phyloP scores from a whole-genome alignment of 2,888 invertebrate genomes.

The Athrips mouffetella region DNA sequence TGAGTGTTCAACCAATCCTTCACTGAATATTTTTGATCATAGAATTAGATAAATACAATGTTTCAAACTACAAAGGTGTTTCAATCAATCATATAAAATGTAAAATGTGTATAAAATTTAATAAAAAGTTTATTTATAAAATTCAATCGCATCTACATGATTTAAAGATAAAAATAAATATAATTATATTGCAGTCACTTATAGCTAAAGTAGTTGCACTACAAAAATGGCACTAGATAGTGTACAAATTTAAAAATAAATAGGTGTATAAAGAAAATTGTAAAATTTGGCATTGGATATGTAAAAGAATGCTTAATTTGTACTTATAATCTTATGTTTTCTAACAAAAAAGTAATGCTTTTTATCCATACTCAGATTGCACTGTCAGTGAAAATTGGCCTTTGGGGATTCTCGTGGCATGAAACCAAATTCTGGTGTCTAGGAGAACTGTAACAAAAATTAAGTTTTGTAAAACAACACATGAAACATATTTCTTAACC shows the following conservation, averaged over 20 bases:
- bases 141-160: no score
- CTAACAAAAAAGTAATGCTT: slow-evolving; percentile 17
- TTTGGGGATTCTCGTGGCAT: slow-evolving; percentile 88
- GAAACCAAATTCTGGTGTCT: slow-evolving; percentile 95
- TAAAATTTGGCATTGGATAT: slow-evolving; percentile 70
- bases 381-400: slow-evolving; percentile 91
- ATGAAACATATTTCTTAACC: background rate
- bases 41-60: slow-evolving; percentile 67
- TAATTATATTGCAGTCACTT: slow-evolving; percentile 35
- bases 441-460: slow-evolving; percentile 82
- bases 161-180: slow-evolving; percentile 18
- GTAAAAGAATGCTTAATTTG: slow-evolving; percentile 54
- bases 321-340: slow-evolving; percentile 42
- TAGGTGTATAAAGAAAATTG: slow-evolving; percentile 39
- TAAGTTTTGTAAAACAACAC: background rate
- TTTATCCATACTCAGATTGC: slow-evolving; percentile 93
- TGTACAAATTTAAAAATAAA: slow-evolving; percentile 41
- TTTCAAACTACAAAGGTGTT: slow-evolving; percentile 52
- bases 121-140: no score
- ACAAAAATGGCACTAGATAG: slow-evolving; percentile 64
- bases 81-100: slow-evolving; percentile 22
- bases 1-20: slow-evolving; percentile 52
- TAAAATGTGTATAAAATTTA: slow-evolving; percentile 12
- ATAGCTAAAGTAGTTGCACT: slow-evolving; percentile 56
- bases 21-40: slow-evolving; percentile 58